Evolutionary conservation across 2,888 invertebrate genomes (phyloP).

Genomic region (Petrolisthes manimaculis): DNA sequence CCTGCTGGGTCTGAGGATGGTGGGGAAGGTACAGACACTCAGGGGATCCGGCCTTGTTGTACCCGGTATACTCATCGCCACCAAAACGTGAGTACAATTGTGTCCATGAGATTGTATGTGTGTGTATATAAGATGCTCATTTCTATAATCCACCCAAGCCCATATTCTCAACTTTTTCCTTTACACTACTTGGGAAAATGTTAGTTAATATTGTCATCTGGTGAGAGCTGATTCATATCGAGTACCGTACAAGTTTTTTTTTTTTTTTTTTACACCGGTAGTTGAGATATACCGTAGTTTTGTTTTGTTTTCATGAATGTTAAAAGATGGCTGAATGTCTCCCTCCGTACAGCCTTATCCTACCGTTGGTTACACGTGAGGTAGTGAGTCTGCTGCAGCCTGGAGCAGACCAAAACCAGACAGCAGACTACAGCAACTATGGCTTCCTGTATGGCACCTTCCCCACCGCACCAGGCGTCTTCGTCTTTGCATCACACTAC

Average conservation of each 20-base stretch:
- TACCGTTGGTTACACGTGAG: conserved; percentile 89
- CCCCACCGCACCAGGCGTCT: conserved; percentile 95
- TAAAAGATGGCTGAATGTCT: too few species aligned
- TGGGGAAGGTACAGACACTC: conserved; percentile 86
- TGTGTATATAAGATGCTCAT: not conserved
- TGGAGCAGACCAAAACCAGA: conserved; percentile 79
- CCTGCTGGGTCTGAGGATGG: conserved; percentile 90
- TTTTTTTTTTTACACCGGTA: not conserved
- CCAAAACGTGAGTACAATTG: conserved; percentile 77
- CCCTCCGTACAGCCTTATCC: conserved; percentile 73
- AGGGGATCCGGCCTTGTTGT: conserved; percentile 84
- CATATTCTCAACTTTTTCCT: too few species aligned
- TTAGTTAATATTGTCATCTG: too few species aligned
- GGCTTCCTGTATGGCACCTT: conserved; percentile 96
- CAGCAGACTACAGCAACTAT: conserved; percentile 87
- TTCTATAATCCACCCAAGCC: too few species aligned
- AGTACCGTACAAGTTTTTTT: not conserved
- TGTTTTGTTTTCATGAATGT: not conserved
- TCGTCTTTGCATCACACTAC: conserved; percentile 92
- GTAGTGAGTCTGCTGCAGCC: conserved; percentile 79
- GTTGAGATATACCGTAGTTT: not conserved
- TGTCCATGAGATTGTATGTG: not conserved
- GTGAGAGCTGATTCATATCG: too few species aligned
- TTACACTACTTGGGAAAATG: too few species aligned
- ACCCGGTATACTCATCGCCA: conserved; percentile 88